These are phyloP conservation scores for Numenius phaeopus DNA, from an alignment of 2,797 vertebrate genomes.

Conservation along the genomic window DNA sequence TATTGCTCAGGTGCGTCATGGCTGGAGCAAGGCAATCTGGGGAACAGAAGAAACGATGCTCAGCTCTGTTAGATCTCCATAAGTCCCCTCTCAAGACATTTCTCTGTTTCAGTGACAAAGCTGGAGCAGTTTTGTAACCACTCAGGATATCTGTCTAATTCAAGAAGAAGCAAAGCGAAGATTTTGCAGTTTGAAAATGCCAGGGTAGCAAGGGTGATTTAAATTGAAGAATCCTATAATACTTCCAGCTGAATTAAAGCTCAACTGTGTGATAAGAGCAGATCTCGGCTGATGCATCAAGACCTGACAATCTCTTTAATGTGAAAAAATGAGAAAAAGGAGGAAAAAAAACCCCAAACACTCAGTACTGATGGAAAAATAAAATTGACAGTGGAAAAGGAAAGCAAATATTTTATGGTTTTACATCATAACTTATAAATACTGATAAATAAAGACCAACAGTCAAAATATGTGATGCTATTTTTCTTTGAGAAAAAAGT, in stretches of 20 bases:
- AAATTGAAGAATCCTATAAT: background rate
- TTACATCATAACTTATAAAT: background rate
- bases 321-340: background rate
- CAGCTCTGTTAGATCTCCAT: background rate
- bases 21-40: accelerated
- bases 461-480: background rate
- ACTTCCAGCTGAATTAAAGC: background rate
- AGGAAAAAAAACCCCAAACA: background rate
- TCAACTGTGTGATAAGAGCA: background rate
- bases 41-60: background rate
- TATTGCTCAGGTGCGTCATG: background rate
- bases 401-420: background rate
- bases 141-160: background rate
- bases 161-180: background rate
- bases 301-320: background rate
- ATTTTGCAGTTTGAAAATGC: background rate
- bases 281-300: background rate
- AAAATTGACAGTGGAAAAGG: background rate
- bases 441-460: background rate
- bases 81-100: background rate
- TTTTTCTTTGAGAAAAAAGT: background rate
- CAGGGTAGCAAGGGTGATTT: background rate
- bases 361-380: background rate
- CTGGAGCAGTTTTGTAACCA: background rate
- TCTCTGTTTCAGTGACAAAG: background rate